Evolutionary conservation across 1,140 invertebrate genomes (phyloP), one percentile per base, ranked within the genome.

Genomic region (Pseudoatta argentina): DNA sequence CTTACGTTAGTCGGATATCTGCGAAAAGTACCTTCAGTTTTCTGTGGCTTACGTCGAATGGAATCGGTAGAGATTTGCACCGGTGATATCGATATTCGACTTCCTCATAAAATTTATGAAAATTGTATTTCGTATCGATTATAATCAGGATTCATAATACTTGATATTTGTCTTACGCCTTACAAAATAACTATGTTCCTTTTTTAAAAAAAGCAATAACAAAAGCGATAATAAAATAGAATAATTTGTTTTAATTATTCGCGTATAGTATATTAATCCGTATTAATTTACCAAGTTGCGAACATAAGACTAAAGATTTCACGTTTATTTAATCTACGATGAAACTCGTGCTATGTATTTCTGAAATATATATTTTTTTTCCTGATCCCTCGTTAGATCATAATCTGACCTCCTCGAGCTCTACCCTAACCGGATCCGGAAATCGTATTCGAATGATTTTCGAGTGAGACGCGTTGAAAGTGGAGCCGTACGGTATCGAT

Each of bases 401-500:
- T 78, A 85, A 75, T 83, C 57, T 63, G 69, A 78, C 48, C 63
- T 78, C 44, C n/a, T 64, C 44, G 21, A 76, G 75, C 82, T 44
- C 82, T 83, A 91, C 88, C 88, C 87, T 90, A 89, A 75, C 82
- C 87, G 59, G 72, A 85, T 77, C 39, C 82, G 89, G 91, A 93
- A 93, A 93, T 93, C 90, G 91, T 86, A 87, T 93, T 92, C 90
- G 89, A 94, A 93, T 93, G 93, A 94, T 93, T 94, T 92, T 92
- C 91, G 91, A 87, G 64, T 59, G 55, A 83, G 71, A 66, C 30
- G 73, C 59, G 5, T 6, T 16, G 57, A 53, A 48, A 75, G 51
- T 44, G 24, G 30, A 18, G 39, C 30, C 78, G 16, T 39, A 69
- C 73, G 78, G 12, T 79, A 79, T 79, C 39, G 30, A 51, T 24